A percentile compares a stretch with the other conserved stretches of the same genome.
Evolutionary conservation across 2,797 vertebrate species (phyloP).

Genomic region (Galagoides demidoff): DNA sequence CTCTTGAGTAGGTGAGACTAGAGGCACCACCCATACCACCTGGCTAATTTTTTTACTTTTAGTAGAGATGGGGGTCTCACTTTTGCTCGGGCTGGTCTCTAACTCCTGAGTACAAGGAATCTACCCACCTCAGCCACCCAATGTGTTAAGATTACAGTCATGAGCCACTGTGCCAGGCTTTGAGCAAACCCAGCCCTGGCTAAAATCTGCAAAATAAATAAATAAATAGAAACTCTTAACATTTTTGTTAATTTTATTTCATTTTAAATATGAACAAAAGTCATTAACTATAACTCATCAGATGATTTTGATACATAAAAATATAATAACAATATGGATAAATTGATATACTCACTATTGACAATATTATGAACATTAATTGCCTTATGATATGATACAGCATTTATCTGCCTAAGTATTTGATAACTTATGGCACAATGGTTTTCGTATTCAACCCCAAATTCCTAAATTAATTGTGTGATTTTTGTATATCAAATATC

Average conservation of each 20-base stretch:
- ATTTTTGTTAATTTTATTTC: conserved; percentile 22
- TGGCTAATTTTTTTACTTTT: too few species aligned
- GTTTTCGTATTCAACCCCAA: neutral
- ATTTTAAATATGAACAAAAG: neutral
- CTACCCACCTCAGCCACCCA: too few species aligned
- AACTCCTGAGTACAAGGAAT: too few species aligned
- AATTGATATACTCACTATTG: neutral
- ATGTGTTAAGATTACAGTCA: too few species aligned
- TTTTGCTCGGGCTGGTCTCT: too few species aligned
- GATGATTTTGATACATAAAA: neutral
- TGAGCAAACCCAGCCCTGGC: too few species aligned
- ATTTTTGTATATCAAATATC: neutral
- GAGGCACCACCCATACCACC: too few species aligned
- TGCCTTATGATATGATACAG: neutral
- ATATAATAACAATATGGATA: neutral
- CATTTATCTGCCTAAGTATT: neutral
- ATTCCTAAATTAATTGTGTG: neutral
- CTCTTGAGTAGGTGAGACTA: too few species aligned
- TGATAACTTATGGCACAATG: neutral
- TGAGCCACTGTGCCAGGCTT: too few species aligned
- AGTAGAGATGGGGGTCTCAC: too few species aligned
- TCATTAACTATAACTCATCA: neutral
- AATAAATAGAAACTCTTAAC: neutral
- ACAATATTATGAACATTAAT: neutral
- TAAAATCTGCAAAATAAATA: too few species aligned